These are phyloP conservation scores for Pipistrellus nathusii DNA, from an alignment of 2,797 vertebrate genomes.

Conservation along the genomic window DNA sequence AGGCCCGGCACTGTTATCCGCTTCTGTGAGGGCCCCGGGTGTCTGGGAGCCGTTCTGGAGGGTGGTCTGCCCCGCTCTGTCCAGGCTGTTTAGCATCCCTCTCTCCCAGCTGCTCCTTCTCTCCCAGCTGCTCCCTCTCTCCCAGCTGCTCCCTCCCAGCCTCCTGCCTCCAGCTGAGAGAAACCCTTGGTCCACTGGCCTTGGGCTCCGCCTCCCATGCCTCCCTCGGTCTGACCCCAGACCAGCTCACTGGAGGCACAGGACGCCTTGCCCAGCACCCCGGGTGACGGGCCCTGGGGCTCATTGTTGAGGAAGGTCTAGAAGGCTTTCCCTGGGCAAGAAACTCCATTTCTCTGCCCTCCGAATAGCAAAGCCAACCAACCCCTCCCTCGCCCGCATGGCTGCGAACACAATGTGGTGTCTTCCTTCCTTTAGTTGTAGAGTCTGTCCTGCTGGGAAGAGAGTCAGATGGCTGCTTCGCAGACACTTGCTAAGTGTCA, in stretches of 20 bases:
- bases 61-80: neutral
- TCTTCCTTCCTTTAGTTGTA: neutral
- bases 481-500: neutral
- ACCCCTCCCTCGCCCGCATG: too few relatives aligned
- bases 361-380: neutral
- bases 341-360: neutral
- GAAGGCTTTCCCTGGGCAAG: neutral
- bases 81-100: neutral
- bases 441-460: neutral
- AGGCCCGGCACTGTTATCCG: fast-evolving
- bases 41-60: neutral
- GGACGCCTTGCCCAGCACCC: fast-evolving
- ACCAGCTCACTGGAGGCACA: neutral
- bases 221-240: neutral
- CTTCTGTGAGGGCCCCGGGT: neutral
- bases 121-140: neutral
- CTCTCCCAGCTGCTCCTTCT: too few relatives aligned
- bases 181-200: too few relatives aligned
- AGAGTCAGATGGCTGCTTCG: neutral
- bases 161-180: neutral
- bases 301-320: neutral
- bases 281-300: neutral
- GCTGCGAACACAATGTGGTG: neutral
- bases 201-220: neutral
- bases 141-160: fast-evolving